phyloP scores from a whole-genome alignment of 2,113 vertebrate species.

The Chauna torquata region DNA sequence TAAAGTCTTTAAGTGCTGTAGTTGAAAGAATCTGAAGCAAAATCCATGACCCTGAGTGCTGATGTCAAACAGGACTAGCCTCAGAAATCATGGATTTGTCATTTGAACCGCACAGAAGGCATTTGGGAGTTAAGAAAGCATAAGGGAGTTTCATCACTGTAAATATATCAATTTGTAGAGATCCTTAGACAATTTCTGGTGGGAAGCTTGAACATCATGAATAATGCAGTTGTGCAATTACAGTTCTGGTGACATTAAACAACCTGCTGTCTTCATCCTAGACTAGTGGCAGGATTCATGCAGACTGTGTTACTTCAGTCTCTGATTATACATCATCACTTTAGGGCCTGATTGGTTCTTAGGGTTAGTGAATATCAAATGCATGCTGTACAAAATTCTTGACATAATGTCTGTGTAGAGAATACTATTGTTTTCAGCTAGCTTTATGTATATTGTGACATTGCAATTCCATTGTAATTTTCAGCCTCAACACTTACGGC shows the following conservation, averaged over 20 bases:
- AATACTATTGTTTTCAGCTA: background rate
- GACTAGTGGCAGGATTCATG: background rate
- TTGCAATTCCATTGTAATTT: background rate
- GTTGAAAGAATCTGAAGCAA: background rate
- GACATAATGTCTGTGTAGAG: background rate
- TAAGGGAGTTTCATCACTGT: background rate
- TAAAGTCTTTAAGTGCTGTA: background rate
- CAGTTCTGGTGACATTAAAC: background rate
- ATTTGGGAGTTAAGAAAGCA: background rate
- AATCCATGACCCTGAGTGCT: background rate
- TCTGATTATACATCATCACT: background rate
- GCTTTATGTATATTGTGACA: background rate
- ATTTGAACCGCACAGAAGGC: background rate
- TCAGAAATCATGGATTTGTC: background rate
- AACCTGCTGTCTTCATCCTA: background rate
- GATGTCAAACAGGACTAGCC: background rate
- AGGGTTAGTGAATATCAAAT: background rate
- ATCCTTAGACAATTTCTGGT: background rate
- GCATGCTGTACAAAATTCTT: background rate
- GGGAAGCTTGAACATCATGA: background rate
- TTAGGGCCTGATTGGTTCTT: background rate
- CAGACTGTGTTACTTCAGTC: background rate
- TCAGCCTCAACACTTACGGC: background rate
- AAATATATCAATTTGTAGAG: background rate
- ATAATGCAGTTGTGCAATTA: background rate